These are phyloP conservation scores for Bostrychus sinensis DNA, from an alignment of 2,113 vertebrate species.

Conservation along the genomic window DNA sequence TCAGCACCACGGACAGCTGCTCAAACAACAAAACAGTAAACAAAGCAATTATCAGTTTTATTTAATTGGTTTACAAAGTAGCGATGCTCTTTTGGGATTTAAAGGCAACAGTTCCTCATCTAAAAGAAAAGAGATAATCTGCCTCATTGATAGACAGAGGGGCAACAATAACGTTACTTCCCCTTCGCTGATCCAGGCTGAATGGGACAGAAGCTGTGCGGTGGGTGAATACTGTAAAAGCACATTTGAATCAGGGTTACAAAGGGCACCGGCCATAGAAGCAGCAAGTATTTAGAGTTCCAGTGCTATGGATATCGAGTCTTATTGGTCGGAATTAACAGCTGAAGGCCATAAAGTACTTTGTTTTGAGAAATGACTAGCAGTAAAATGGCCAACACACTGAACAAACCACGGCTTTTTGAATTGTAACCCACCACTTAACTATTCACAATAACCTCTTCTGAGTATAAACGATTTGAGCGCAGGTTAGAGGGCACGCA, in stretches of 20 bases:
- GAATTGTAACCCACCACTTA: neutral
- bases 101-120: neutral
- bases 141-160: conserved; percentile 23
- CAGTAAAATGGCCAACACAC: neutral
- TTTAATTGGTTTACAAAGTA: neutral
- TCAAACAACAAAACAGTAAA: neutral
- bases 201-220: conserved; percentile 20
- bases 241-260: neutral
- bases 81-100: too few species aligned
- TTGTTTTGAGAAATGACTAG: neutral
- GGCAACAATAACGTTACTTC: conserved; percentile 62
- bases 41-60: neutral
- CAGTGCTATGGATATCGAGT: neutral
- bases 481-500: too few species aligned
- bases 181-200: conserved; percentile 43
- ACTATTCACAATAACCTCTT: neutral
- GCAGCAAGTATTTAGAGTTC: neutral
- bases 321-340: neutral
- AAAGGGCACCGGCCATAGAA: neutral
- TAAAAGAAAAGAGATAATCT: conserved; percentile 11
- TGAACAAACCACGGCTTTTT: neutral
- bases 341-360: neutral
- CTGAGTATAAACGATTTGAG: conserved; percentile 10
- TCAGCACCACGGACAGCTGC: conserved; percentile 76
- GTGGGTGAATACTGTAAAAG: conserved; percentile 41